phyloP scores from a whole-genome alignment of 1,140 invertebrate genomes.

The Drosophila grimshawi region DNA sequence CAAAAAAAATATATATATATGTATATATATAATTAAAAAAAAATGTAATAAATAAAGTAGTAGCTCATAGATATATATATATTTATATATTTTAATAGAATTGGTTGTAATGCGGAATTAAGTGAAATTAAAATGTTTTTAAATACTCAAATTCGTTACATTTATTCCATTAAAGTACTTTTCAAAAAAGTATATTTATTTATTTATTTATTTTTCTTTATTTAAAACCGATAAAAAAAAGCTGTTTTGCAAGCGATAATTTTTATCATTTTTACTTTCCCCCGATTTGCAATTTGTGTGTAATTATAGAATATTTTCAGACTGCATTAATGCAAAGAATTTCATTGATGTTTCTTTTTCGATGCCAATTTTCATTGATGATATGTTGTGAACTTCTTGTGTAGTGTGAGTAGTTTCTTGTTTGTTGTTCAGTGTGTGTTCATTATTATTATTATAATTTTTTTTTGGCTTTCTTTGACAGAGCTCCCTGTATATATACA shows the following conservation, averaged over 20 bases:
- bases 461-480: conserved; percentile 67
- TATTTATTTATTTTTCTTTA: neutral
- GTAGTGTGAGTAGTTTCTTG: conserved; percentile 49
- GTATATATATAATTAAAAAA: neutral
- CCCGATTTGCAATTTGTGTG: conserved; percentile 18
- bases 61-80: conserved; percentile 25
- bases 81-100: conserved; percentile 7
- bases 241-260: neutral
- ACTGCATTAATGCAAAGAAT: neutral
- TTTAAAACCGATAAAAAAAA: conserved; percentile 6
- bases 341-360: conserved; percentile 20
- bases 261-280: conserved; percentile 15
- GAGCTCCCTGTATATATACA: conserved; percentile 76
- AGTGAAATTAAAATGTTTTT: neutral
- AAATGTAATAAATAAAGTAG: neutral
- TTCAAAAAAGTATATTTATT: conserved; percentile 9
- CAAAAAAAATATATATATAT: neutral
- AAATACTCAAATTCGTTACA: conserved; percentile 18
- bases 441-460: neutral
- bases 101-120: neutral
- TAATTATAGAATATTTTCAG: conserved; percentile 14
- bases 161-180: conserved; percentile 22
- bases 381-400: conserved; percentile 49
- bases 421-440: conserved; percentile 50
- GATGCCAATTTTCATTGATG: conserved; percentile 61